phyloP scores from a whole-genome alignment of 2,113 vertebrate species.

The Scopus umbretta region DNA sequence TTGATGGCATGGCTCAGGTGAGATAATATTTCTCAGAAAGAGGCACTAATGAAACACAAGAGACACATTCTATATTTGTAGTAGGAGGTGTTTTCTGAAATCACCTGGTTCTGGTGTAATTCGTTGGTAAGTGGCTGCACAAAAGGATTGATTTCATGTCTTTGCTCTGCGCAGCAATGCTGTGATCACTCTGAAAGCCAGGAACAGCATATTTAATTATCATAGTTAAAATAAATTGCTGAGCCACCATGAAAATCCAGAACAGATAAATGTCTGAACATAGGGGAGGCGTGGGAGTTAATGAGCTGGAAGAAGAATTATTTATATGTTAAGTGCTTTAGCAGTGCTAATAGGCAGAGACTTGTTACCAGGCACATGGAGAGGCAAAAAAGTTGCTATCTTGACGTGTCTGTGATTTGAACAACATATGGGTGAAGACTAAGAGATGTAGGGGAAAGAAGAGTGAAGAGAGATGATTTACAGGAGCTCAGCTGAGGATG shows the following conservation, averaged over 20 bases:
- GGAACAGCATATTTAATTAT: constrained; percentile 35
- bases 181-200: neutral
- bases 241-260: constrained; percentile 21
- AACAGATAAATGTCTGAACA: constrained; percentile 46
- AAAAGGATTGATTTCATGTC: neutral
- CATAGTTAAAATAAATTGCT: constrained; percentile 32
- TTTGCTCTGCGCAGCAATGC: neutral
- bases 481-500: neutral
- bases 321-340: constrained; percentile 41
- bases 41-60: neutral
- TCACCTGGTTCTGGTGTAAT: neutral
- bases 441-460: neutral
- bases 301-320: constrained; percentile 43
- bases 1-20: constrained; percentile 85
- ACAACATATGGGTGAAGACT: constrained; percentile 2
- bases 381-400: constrained; percentile 3
- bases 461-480: neutral
- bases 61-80: neutral
- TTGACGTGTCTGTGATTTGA: neutral
- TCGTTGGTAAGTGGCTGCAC: neutral
- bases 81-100: neutral
- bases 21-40: neutral
- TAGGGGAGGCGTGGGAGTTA: constrained; percentile 39
- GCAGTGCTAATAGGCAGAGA: constrained; percentile 23
- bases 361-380: constrained; percentile 16